A percentile compares a stretch with the other conserved stretches of the same genome.
These are phyloP conservation scores for Drosophila repleta DNA, from an alignment of 1,140 invertebrate genomes.

Conservation along the genomic window DNA sequence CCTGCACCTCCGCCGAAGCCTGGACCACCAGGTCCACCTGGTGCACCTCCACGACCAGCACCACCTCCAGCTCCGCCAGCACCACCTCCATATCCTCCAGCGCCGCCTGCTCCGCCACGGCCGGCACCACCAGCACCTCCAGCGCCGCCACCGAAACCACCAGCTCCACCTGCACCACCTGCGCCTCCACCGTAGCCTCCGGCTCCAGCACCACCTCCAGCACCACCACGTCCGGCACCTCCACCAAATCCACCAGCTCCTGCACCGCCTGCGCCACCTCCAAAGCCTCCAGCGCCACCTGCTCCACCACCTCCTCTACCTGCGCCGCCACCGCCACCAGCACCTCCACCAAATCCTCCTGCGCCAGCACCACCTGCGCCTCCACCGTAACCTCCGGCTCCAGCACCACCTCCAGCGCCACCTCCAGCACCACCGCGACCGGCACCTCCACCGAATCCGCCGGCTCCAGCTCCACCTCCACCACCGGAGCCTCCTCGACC, in stretches of 20 bases:
- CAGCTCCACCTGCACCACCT: slow-evolving; percentile 38
- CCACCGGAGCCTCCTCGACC: slow-evolving; percentile 38
- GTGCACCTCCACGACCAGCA: slow-evolving; percentile 52
- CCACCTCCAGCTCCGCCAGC: slow-evolving; percentile 49
- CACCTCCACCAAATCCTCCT: slow-evolving; percentile 28
- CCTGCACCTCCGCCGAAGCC: slow-evolving; percentile 25
- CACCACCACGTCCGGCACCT: slow-evolving; percentile 29
- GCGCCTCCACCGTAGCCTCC: slow-evolving; percentile 57
- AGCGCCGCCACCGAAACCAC: slow-evolving; percentile 36
- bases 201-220: slow-evolving; percentile 44
- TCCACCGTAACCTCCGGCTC: slow-evolving; percentile 60
- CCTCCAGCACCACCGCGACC: slow-evolving; percentile 45
- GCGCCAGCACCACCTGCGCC: slow-evolving; percentile 28
- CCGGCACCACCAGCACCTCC: slow-evolving; percentile 65
- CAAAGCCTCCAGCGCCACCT: slow-evolving; percentile 53
- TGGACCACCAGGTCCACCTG: neutral
- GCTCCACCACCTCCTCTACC: slow-evolving; percentile 15
- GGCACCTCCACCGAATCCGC: slow-evolving; percentile 51
- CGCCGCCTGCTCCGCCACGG: slow-evolving; percentile 31
- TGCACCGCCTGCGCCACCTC: slow-evolving; percentile 56
- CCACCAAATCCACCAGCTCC: slow-evolving; percentile 59
- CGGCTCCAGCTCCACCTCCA: slow-evolving; percentile 28
- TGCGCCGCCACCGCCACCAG: neutral
- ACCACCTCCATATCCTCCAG: slow-evolving; percentile 33
- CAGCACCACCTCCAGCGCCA: slow-evolving; percentile 7